These are phyloP conservation scores for Poeciliopsis prolifica DNA, from an alignment of 2,113 vertebrate species.

Conservation along the genomic window DNA sequence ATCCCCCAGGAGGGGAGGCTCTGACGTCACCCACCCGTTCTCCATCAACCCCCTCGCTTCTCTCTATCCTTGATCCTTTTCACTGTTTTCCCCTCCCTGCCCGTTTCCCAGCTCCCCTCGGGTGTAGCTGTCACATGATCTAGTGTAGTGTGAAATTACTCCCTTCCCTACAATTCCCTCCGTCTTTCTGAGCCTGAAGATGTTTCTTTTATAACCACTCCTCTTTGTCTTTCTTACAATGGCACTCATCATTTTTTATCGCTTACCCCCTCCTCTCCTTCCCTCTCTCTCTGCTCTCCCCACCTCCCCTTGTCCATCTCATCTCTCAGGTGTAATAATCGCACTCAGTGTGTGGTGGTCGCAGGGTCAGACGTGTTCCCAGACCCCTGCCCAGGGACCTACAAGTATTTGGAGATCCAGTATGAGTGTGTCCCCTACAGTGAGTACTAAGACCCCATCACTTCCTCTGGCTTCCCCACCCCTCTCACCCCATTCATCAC, in stretches of 20 bases:
- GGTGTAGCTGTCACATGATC: conserved; percentile 79
- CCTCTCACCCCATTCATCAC: conserved; percentile 45
- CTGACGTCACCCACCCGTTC: conserved; percentile 66
- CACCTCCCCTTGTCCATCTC: conserved; percentile 6
- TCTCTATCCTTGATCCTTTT: conserved; percentile 47
- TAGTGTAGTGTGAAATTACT: conserved; percentile 80
- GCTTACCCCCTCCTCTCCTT: conserved; percentile 31
- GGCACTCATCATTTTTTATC: conserved; percentile 44
- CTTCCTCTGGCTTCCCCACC: conserved; percentile 33
- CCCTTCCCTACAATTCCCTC: conserved; percentile 60
- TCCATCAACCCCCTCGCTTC: conserved; percentile 36
- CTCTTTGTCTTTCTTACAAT: conserved; percentile 57
- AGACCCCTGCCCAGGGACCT: conserved; percentile 92
- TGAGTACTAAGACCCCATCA: conserved; percentile 80
- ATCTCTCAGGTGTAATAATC: conserved; percentile 88
- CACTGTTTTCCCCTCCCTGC: conserved; percentile 25
- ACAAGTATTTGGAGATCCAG: conserved; percentile 96
- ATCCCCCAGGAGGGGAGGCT: conserved; percentile 67
- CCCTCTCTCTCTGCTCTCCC: conserved; percentile 4
- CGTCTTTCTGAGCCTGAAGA: conserved; percentile 68
- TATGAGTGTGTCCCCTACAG: conserved; percentile 96
- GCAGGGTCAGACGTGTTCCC: conserved; percentile 91
- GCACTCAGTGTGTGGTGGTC: conserved; percentile 92
- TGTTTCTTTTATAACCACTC: conserved; percentile 46
- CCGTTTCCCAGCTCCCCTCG: conserved; percentile 59